Base-by-base conservation (phyloP, 64 coral and sea anemone species). In the Acropora tenuis region DNA sequence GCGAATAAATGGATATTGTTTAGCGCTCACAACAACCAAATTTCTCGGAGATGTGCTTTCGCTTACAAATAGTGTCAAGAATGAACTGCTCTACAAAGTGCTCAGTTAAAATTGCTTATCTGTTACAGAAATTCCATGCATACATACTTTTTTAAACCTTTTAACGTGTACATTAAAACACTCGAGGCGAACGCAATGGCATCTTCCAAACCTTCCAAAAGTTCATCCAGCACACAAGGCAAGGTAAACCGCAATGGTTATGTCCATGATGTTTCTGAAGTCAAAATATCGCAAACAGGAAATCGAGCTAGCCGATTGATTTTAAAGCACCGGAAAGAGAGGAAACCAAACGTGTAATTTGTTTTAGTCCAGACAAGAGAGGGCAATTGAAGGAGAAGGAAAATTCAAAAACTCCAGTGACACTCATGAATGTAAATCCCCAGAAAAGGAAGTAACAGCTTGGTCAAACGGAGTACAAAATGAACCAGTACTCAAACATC, bases 1-100 rank as follows among this genome's bases (percentile, higher is more conserved):
- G 78, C 77, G 41, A 74, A 17, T 50, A 88, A 49, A 50, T 59
- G 65, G 47, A 73, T 82, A 45, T 75, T 88, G 42, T 78, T 48
- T 0, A 88, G 45, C 43, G 77, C 76, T 46, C 80, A 78, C 8
- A 79, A 63, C 69, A 93, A 61, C 92, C 78, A 93, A 43, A 93
- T 53, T 78, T 89, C 86, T 59, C 69, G 78, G 12, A 89, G 43
- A 75, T 55, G 52, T 55, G 52, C 52, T 55, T 9, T 55, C 52
- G 52, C 52, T 55, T 55, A 55, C 52, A 55, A 55, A 0, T 4
- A 55, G 52, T 55, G 52, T 55, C 9, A 55, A 55, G 52, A 4
- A 55, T 55, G 52, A 55, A 0, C 52, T 55, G 52, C 9, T 55
- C 52, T 55, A 55, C 52, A 55, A 0, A 55, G 50, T 55, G 50